Evolutionary conservation across 2,888 invertebrate species (phyloP), one percentile per base, ranked within the genome.

Genomic region (Conops quadrifasciatus): DNA sequence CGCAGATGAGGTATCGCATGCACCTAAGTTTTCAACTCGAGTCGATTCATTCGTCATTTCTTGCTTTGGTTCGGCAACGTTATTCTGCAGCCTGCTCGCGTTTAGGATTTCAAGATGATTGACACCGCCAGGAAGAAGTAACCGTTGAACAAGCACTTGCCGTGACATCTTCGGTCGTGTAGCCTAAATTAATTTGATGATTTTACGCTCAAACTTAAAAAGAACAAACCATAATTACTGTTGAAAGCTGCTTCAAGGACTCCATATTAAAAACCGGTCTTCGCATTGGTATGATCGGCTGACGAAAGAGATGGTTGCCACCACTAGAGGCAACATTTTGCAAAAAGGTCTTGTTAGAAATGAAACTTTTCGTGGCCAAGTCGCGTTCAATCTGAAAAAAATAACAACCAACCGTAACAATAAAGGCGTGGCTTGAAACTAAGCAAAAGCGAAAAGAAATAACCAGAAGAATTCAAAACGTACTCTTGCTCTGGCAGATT

Each of bases 101-200:
- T 78, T 78, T 5, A 83, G 74, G 62, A 82, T 74, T 72, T 83
- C 83, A 56, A 80, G 82, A n/a, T 78, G 79, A 47, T 75, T 76
- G 19, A 75, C 68, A 15, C 79, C 78, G 19, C 92, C 91, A 78
- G 93, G 88, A 58, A 92, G 92, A 77, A 94, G 86, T 79, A 92
- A 89, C 7, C 94, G 87, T 84, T 93, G 93, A 24, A 94, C 93
- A 1, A 94, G 90, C 4, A 93, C 90, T 79, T 90, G 91, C 0
- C 84, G 81, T 5, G 83, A 82, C 71, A 83, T 75, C 76, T 80
- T 82, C 49, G 81, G 82, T 0, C 84, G 82, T 0, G 82, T 78
- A 13, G 82, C 76, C 84, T 85, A 72, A 13, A 66, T 2, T 21
- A 28, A 36, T 19, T 7, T 19, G 26, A n/a, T 30, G 15, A 36